These are phyloP conservation scores for Morinoia aosen DNA, from an alignment of 2,888 invertebrate species.

Conservation along the genomic window DNA sequence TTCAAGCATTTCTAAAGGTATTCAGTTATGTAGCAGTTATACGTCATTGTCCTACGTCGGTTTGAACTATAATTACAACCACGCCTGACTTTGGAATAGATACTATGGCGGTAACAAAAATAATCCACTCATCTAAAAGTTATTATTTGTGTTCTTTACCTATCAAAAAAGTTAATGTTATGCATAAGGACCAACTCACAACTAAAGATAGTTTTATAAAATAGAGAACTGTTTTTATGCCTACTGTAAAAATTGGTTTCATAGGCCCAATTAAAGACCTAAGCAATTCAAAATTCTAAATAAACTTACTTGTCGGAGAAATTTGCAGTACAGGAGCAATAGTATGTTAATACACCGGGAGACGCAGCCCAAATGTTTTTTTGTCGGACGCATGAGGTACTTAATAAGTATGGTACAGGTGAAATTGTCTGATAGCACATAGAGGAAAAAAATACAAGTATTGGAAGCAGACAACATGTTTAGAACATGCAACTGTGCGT, in stretches of 20 bases:
- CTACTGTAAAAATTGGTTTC: no score
- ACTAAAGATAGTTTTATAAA: no score
- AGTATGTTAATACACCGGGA: no score
- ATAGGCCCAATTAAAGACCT: no score
- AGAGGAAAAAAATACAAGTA: not conserved
- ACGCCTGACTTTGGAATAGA: not conserved
- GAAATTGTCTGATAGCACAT: not conserved
- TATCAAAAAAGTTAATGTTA: not conserved
- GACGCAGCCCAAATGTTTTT: no score
- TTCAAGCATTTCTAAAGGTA: not conserved
- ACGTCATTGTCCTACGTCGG: not conserved
- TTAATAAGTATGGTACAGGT: not conserved
- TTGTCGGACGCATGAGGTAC: no score
- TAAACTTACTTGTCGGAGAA: no score
- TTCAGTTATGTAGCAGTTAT: not conserved
- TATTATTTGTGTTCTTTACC: not conserved
- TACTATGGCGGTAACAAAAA: not conserved
- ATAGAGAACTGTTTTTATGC: no score
- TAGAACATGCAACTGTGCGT: not conserved
- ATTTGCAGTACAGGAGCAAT: no score
- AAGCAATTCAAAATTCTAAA: no score
- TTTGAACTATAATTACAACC: not conserved
- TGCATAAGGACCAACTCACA: not conserved
- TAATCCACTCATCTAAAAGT: not conserved
- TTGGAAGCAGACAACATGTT: not conserved